Evolutionary conservation across 2,888 invertebrate genomes (phyloP), one percentile per base, ranked within the genome.

Genomic region (Cheilosia scutellata): DNA sequence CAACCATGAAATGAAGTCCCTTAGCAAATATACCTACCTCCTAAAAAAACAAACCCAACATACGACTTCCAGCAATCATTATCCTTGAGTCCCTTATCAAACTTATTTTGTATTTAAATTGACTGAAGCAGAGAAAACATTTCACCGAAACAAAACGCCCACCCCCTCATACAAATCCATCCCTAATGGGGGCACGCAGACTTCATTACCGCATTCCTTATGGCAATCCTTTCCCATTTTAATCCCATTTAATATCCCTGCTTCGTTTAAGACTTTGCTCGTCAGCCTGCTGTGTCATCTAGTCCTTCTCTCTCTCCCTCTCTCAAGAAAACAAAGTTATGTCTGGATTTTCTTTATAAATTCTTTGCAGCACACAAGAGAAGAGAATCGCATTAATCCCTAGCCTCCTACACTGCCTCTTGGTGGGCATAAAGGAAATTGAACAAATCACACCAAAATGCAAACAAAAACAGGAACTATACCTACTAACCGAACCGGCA

Each of bases 231-330:
- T 47, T 47, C 51, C 70, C 40, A 70, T 79, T 75, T 84, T 83
- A 83, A 83, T 74, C 79, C 79, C 51, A 74, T 79, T 84, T 79
- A 68, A 70, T 75, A 70, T 63, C 62, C 31, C 44, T 55, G 37
- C 55, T 60, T 71, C 60, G 57, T 57, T 60, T 55, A 53, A 53
- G 60, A 16, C 9, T 37, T 37, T 11, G 37, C 29, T 51, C 57
- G n/a, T n/a, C 44, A 47, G 25, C 63, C 62, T 25, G 11, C 27
- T 37, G 55, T 51, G 51, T 11, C 51, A 51, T 51, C 9, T 27
- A 9, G 16, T 57, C 31, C 42, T 79, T 25, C 11, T 55, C 57
- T 63, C 11, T 27, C 25, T 63, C 11, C n/a, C 25, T 33, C 42
- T 72, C 16, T 16, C 62, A 70, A 55, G 37, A 75, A 55, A 55